Base-by-base conservation (phyloP, 64 coral and sea anemone species). In the Pocillopora verrucosa region DNA sequence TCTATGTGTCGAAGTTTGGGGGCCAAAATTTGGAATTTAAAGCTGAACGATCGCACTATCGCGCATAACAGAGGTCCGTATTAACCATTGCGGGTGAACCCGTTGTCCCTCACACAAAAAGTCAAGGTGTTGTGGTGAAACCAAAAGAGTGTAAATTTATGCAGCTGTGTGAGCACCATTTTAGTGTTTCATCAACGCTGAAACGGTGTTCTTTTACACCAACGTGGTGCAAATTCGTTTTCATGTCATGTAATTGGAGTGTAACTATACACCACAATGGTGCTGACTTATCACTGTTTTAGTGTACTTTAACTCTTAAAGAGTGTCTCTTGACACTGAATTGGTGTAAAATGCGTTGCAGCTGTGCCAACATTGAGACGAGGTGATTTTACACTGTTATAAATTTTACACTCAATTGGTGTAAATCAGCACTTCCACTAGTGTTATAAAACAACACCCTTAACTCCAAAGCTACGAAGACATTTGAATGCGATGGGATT, bases 61-160 rank as follows among this genome's bases (percentile, higher is more conserved):
- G n/a, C n/a, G n/a, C n/a, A n/a, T n/a, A n/a, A n/a, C n/a, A n/a
- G n/a, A n/a, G n/a, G n/a, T n/a, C n/a, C n/a, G n/a, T n/a, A n/a
- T n/a, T n/a, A n/a, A n/a, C n/a, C n/a, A n/a, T n/a, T n/a, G n/a
- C n/a, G n/a, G n/a, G n/a, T n/a, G n/a, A n/a, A n/a, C n/a, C n/a
- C n/a, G n/a, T n/a, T n/a, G n/a, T n/a, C n/a, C n/a, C n/a, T n/a
- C n/a, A n/a, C n/a, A 75, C 73, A 75, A 25, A 75, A 16, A 75
- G 37, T 75, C 73, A 75, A 35, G 73, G 73, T 75, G 37, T 36
- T 75, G 34, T 75, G 34, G n/a, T n/a, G n/a, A n/a, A n/a, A n/a
- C n/a, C n/a, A n/a, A 75, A 75, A 62, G 37, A 75, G 73, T 25
- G 73, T 38, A 16, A 6, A 75, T 75, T 75, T 6, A 75, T n/a